Evolutionary conservation across 1,140 invertebrate genomes (phyloP).

Genomic region (Hetaerina americana): DNA sequence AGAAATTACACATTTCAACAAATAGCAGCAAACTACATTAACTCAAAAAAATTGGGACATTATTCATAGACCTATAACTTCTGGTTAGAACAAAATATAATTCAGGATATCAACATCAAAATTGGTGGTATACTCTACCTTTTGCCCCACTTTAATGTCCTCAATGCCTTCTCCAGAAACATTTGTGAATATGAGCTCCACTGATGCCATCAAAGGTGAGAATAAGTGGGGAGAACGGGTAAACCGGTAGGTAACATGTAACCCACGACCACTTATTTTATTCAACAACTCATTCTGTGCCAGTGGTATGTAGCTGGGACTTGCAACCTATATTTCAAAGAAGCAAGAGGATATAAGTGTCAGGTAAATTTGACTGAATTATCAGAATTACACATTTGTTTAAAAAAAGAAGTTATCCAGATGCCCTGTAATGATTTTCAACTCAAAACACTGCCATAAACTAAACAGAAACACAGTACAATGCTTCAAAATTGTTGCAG

Average conservation of each 20-base stretch:
- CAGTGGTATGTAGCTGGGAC: constrained; percentile 45
- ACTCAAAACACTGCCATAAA: too few relatives aligned
- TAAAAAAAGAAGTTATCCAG: too few relatives aligned
- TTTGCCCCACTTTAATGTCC: constrained; percentile 57
- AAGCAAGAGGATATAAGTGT: background rate
- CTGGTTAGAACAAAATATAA: constrained; percentile 13
- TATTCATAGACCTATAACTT: too few relatives aligned
- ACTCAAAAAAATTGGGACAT: constrained; percentile 8
- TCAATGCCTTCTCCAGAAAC: constrained; percentile 49
- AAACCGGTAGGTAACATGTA: constrained; percentile 61
- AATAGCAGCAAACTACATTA: too few relatives aligned
- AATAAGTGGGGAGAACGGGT: constrained; percentile 72
- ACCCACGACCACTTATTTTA: constrained; percentile 60
- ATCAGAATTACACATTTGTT: too few relatives aligned
- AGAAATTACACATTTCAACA: too few relatives aligned
- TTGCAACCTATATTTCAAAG: constrained; percentile 22
- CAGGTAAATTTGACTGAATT: too few relatives aligned
- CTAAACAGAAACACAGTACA: too few relatives aligned
- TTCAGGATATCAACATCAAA: constrained; percentile 8
- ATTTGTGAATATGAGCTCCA: constrained; percentile 75
- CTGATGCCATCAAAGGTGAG: constrained; percentile 66
- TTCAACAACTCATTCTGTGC: constrained; percentile 60
- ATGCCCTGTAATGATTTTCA: too few relatives aligned
- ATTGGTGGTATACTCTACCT: constrained; percentile 37
- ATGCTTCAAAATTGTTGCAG: too few relatives aligned